phyloP scores from a whole-genome alignment of 2,797 vertebrate genomes.

The Manis pentadactyla region DNA sequence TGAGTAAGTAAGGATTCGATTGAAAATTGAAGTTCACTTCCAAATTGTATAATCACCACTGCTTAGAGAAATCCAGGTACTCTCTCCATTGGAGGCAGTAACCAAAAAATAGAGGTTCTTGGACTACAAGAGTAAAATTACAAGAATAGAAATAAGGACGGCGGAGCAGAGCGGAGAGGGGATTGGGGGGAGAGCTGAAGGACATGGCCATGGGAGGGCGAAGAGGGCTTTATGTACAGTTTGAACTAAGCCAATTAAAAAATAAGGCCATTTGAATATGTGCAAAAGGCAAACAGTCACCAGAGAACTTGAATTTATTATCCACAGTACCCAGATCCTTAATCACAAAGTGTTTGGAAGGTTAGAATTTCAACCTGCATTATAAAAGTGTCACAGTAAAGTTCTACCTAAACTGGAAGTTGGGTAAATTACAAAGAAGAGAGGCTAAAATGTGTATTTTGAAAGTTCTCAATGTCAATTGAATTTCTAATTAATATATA shows the following conservation, averaged over 20 bases:
- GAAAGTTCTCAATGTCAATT: conserved; percentile 73
- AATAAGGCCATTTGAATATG: not conserved
- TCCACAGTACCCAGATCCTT: not conserved
- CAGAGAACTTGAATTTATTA: not conserved
- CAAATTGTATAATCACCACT: not conserved
- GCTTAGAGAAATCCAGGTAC: not conserved
- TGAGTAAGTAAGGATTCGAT: not conserved
- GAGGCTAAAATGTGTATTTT: conserved; percentile 33
- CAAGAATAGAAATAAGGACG: not conserved
- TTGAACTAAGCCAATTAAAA: not conserved
- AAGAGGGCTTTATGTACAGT: not conserved
- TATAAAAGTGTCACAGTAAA: not conserved
- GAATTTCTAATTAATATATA: conserved; percentile 79
- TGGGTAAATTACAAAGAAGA: not conserved
- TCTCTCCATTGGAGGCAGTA: conserved; percentile 11
- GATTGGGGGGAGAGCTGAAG: not conserved
- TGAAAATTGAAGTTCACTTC: conserved; percentile 1
- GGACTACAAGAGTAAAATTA: not conserved
- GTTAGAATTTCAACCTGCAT: conserved; percentile 22
- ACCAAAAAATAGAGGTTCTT: not conserved
- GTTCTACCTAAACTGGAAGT: conserved; percentile 14
- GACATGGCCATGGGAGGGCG: not conserved
- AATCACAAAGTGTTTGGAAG: not conserved
- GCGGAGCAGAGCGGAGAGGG: not conserved
- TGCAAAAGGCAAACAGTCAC: not conserved